phyloP scores from a whole-genome alignment of 1,140 invertebrate species.

The Condylostylus longicornis region DNA sequence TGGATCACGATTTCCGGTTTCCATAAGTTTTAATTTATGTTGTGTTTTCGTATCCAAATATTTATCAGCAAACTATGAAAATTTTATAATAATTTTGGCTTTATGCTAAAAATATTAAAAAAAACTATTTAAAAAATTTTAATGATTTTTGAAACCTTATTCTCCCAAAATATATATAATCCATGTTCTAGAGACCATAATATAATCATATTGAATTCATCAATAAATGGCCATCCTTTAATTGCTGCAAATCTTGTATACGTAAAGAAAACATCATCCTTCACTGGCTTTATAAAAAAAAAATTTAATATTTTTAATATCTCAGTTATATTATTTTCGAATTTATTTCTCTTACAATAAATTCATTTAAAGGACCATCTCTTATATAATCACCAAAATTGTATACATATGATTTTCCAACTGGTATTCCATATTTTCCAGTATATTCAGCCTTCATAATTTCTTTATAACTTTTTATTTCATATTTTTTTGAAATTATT shows the following conservation, averaged over 20 bases:
- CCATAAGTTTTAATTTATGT: conserved; percentile 17
- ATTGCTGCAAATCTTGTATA: conserved; percentile 25
- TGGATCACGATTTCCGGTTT: conserved; percentile 15
- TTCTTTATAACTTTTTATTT: conserved; percentile 20
- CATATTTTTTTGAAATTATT: conserved; percentile 16
- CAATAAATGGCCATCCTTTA: conserved; percentile 24
- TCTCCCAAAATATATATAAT: conserved; percentile 22
- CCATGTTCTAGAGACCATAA: conserved; percentile 20
- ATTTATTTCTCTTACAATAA: conserved; percentile 13
- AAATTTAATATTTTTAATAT: too few relatives aligned
- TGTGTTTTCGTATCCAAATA: conserved; percentile 22
- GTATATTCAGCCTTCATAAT: conserved; percentile 21
- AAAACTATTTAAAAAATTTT: too few relatives aligned
- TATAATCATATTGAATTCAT: conserved; percentile 18
- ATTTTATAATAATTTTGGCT: too few relatives aligned
- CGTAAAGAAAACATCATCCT: conserved; percentile 26
- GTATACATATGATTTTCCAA: conserved; percentile 20
- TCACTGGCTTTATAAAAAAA: conserved; percentile 1
- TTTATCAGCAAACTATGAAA: too few relatives aligned
- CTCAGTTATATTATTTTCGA: not conserved
- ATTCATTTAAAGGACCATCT: conserved; percentile 15
- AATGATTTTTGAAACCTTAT: too few relatives aligned
- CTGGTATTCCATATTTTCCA: conserved; percentile 20
- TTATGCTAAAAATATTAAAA: not conserved
- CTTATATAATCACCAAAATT: conserved; percentile 24